phyloP scores from a whole-genome alignment of 2,888 invertebrate species.

The Pristionchus maxplancki region DNA sequence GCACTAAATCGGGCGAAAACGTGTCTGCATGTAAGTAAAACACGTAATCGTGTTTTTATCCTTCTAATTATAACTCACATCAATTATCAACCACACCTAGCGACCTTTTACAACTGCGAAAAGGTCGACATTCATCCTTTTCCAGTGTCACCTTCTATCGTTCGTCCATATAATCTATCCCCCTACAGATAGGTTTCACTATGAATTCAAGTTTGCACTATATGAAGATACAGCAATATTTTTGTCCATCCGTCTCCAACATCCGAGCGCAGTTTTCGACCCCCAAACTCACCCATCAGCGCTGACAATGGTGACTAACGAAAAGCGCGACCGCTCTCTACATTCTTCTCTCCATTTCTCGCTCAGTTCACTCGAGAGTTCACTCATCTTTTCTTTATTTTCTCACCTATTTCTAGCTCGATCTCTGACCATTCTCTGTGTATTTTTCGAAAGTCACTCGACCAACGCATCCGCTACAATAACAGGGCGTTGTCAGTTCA shows the following conservation, averaged over 20 bases:
- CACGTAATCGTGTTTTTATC: neutral
- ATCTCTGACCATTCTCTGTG: neutral
- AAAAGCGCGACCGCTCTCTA: neutral
- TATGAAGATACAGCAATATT: too few relatives aligned
- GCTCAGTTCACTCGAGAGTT: neutral
- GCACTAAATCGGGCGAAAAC: neutral
- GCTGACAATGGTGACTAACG: neutral
- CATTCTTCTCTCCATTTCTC: neutral
- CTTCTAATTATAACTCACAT: neutral
- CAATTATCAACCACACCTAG: neutral
- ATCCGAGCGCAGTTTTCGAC: too few relatives aligned
- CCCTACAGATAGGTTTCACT: neutral
- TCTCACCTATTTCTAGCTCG: neutral
- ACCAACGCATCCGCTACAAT: neutral
- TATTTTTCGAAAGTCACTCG: neutral
- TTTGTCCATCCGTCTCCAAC: neutral
- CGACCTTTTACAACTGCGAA: neutral
- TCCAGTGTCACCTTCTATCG: neutral
- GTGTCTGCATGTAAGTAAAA: neutral
- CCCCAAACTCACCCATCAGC: neutral
- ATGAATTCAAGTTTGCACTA: neutral
- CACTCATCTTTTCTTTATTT: neutral
- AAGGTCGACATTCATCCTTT: neutral
- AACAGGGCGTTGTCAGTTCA: constrained; percentile 12
- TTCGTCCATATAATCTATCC: neutral